Evolutionary conservation across 2,888 invertebrate species (phyloP).

Genomic region (Heliconius sara): DNA sequence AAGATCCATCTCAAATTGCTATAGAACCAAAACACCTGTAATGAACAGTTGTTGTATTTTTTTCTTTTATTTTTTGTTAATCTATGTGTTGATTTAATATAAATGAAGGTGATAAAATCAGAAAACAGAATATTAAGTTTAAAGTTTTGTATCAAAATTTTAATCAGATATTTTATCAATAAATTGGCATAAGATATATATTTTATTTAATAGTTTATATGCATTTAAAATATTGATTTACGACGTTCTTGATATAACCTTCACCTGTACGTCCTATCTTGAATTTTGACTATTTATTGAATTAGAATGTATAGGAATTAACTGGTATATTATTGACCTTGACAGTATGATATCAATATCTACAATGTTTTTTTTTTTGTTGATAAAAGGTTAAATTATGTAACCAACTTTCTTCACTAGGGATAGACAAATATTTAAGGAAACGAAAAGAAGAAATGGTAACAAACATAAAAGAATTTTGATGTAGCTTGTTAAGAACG

Average conservation of each 20-base stretch:
- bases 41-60: neutral
- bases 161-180: neutral
- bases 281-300: slow-evolving; percentile 13
- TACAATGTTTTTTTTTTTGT: neutral
- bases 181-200: neutral
- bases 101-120: no score
- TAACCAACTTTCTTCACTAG: neutral
- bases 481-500: neutral
- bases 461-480: neutral
- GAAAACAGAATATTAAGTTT: no score
- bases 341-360: neutral
- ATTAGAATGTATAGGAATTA: neutral
- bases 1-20: neutral
- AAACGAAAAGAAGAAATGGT: neutral
- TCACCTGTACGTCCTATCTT: neutral
- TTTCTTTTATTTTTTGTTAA: no score
- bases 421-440: neutral
- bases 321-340: neutral
- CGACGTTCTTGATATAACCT: neutral
- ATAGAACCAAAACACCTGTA: no score
- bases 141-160: no score
- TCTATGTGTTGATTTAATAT: no score
- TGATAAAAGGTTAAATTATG: neutral
- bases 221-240: neutral
- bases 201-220: neutral